Evolutionary conservation across 2,888 invertebrate species (phyloP), one percentile per base, ranked within the genome.

Genomic region (Acleris sparsana): DNA sequence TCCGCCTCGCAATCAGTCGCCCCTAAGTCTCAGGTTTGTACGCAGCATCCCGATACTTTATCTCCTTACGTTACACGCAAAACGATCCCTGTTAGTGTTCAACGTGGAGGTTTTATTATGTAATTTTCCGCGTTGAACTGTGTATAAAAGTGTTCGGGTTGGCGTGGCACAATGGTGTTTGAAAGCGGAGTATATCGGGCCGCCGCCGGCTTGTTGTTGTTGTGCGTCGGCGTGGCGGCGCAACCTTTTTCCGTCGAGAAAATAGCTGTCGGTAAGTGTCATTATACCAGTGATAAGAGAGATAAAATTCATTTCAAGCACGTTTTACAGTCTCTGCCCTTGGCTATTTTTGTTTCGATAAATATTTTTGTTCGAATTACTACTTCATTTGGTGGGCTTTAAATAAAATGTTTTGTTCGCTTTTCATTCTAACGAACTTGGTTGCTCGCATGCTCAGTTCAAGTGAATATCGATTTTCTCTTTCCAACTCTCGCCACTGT

Each of bases 1-100:
- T 80, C 75, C 80, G 71, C 71, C 69, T 68, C 77, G 80, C 82
- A 86, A 84, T 86, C 89, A 92, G 92, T 92, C 85, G 92, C 86
- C 89, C 87, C 87, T 79, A 86, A 89, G 91, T 89, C 90, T 87
- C 87, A 89, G 89, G 88, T 89, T 90, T 86, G 90, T 82, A 81
- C 90, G 82, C 89, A 91, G 89, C 90, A 90, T 90, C 87, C 85
- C 80, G 75, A 75, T 79, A 72, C 73, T 80, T 82, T 81, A 81
- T 76, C 80, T 75, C 71, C 67, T 76, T 72, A 73, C 74, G 75
- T 76, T 78, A 71, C 65, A 64, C 64, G 70, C 71, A 70, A 75
- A 72, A 78, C 74, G 73, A 69, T 67, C 70, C 72, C 67, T 67
- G 70, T 71, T 73, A 72, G 63, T 63, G 62, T 53, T 52, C 63